phyloP scores from a whole-genome alignment of 2,888 invertebrate genomes.

The Coleophora deauratella region DNA sequence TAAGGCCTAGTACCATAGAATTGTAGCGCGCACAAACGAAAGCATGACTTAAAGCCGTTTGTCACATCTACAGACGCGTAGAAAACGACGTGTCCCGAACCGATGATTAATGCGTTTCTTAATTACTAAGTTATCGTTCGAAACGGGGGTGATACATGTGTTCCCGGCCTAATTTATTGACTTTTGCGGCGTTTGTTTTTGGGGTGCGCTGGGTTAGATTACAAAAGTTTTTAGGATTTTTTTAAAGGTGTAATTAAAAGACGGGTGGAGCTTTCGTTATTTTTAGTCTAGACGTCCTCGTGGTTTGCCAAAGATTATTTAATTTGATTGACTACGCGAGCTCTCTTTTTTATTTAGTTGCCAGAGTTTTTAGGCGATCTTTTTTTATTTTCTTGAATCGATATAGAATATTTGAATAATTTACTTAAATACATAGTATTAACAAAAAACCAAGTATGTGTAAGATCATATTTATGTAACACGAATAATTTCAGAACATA shows the following conservation, averaged over 20 bases:
- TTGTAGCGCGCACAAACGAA: slow-evolving; percentile 7
- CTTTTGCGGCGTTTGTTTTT: slow-evolving; percentile 45
- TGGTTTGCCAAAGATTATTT: too few relatives aligned
- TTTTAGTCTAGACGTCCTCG: too few relatives aligned
- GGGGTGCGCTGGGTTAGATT: slow-evolving; percentile 34
- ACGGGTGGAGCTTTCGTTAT: too few relatives aligned
- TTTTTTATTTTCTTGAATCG: too few relatives aligned
- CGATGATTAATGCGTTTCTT: slow-evolving; percentile 70
- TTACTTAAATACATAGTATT: too few relatives aligned
- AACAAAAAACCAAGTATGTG: too few relatives aligned
- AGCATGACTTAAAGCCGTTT: slow-evolving; percentile 61
- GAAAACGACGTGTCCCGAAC: slow-evolving; percentile 48
- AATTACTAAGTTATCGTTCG: slow-evolving; percentile 66
- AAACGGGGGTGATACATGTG: slow-evolving; percentile 52
- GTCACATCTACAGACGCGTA: slow-evolving; percentile 54
- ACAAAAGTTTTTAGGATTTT: slow-evolving; percentile 21
- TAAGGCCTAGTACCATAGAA: slow-evolving; percentile 38
- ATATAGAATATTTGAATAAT: too few relatives aligned
- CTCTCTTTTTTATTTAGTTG: too few relatives aligned
- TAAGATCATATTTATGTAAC: too few relatives aligned
- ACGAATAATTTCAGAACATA: too few relatives aligned
- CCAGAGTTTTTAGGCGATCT: too few relatives aligned
- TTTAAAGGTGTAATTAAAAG: slow-evolving; percentile 7
- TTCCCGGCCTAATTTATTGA: slow-evolving; percentile 64
- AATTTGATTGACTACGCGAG: too few relatives aligned